These are phyloP conservation scores for Drosophila cognata DNA, from an alignment of 2,888 invertebrate species.

Conservation along the genomic window DNA sequence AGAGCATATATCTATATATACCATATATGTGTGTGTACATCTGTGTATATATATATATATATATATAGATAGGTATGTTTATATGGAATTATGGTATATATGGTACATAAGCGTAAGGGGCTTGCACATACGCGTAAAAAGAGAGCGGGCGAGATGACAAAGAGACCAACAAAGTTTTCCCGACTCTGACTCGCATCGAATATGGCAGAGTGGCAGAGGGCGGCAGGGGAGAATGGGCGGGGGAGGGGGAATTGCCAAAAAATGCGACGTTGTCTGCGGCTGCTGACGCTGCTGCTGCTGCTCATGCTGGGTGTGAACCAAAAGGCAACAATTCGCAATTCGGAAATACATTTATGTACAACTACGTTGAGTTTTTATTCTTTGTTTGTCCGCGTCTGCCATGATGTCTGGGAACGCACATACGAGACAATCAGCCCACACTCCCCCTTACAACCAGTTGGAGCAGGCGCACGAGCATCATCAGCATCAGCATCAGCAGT, in stretches of 20 bases:
- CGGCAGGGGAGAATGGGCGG: background rate
- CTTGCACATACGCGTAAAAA: conserved; percentile 27
- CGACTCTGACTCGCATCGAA: conserved; percentile 24
- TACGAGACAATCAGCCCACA: conserved; percentile 26
- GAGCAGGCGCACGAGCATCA: conserved; percentile 71
- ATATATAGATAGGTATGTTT: background rate
- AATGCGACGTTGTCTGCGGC: conserved; percentile 31
- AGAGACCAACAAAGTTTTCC: conserved; percentile 32
- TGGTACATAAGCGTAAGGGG: conserved; percentile 38
- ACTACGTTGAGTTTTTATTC: conserved; percentile 31
- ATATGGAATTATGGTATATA: conserved; percentile 26
- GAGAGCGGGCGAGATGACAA: conserved; percentile 38
- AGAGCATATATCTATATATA: conserved; percentile 8
- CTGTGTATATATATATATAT: background rate
- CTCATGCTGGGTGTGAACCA: conserved; percentile 57
- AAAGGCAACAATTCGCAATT: conserved; percentile 69
- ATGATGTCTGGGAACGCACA: conserved; percentile 77
- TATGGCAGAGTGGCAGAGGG: background rate
- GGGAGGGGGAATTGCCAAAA: conserved; percentile 44
- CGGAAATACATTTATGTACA: conserved; percentile 75
- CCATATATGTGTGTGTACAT: background rate
- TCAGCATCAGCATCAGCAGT: conserved; percentile 21
- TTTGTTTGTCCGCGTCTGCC: conserved; percentile 67
- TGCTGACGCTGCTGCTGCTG: background rate
- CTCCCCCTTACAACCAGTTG: conserved; percentile 32